A percentile compares a stretch with the other conserved stretches of the same genome.
These are phyloP conservation scores for Aphelinus atriplicis DNA, from an alignment of 1,140 invertebrate species.

Conservation along the genomic window DNA sequence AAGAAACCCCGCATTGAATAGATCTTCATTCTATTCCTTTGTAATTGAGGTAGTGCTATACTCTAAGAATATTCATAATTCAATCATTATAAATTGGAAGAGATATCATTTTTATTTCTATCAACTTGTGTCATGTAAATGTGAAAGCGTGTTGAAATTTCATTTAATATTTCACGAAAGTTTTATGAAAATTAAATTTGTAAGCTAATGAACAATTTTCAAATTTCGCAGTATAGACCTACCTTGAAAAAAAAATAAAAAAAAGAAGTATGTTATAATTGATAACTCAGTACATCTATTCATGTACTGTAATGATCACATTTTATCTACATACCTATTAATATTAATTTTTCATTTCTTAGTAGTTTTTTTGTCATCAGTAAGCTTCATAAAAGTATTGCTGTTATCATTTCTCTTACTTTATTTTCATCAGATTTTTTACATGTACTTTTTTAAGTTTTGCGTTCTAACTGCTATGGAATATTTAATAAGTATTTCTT, in stretches of 20 bases:
- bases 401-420: conserved; percentile 38
- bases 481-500: conserved; percentile 21
- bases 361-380: conserved; percentile 17
- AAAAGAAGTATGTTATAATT: conserved; percentile 6
- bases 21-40: conserved; percentile 13
- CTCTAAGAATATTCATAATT: not conserved
- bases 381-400: conserved; percentile 27
- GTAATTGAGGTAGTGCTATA: conserved; percentile 29
- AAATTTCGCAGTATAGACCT: conserved; percentile 25
- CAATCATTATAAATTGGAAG: no score
- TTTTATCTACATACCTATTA: conserved; percentile 5
- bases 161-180: no score
- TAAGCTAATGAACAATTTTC: conserved; percentile 1
- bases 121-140: no score
- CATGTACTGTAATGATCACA: conserved; percentile 11
- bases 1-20: conserved; percentile 20
- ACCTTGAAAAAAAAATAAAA: conserved; percentile 22
- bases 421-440: conserved; percentile 35
- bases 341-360: conserved; percentile 12
- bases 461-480: not conserved
- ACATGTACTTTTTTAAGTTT: conserved; percentile 29
- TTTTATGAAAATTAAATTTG: no score
- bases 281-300: conserved; percentile 17
- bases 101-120: no score
- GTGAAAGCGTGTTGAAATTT: no score